Conservation (phyloP, 2,888 invertebrate genomes). For the Lycocerus yunnanus region DNA sequence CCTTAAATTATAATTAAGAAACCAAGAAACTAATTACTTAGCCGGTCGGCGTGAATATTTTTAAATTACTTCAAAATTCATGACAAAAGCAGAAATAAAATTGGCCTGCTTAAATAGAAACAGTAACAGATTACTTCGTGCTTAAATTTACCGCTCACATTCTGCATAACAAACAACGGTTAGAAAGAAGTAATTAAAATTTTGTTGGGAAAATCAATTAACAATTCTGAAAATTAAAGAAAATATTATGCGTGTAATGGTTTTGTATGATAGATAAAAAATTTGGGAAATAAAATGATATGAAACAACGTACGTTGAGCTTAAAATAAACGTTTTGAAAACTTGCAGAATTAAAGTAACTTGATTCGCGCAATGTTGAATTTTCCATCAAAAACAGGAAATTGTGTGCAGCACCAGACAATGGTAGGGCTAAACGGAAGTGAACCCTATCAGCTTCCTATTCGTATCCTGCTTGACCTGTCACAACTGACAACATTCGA, state of each 20-base stretch:
- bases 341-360: constrained; percentile 25
- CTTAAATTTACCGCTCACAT: not conserved
- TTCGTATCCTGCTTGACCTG: constrained; percentile 31
- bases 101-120: not conserved
- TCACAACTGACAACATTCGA: constrained; percentile 25
- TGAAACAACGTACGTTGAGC: not conserved
- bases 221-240: not conserved
- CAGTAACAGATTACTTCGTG: not conserved
- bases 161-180: not conserved
- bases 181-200: not conserved
- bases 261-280: not conserved
- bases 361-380: constrained; percentile 31
- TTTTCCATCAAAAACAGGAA: constrained; percentile 41
- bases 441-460: constrained; percentile 34
- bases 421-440: constrained; percentile 36
- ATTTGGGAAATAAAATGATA: not conserved
- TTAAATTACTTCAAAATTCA: constrained; percentile 18
- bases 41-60: constrained; percentile 21
- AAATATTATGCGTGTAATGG: not conserved
- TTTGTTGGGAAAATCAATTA: not conserved
- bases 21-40: constrained; percentile 25
- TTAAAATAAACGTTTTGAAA: not conserved
- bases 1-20: constrained; percentile 29
- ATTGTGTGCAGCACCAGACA: constrained; percentile 44
- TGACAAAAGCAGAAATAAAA: constrained; percentile 4